Base-by-base conservation (phyloP, 2,888 invertebrate genomes). In the Drosophila sordidula region DNA sequence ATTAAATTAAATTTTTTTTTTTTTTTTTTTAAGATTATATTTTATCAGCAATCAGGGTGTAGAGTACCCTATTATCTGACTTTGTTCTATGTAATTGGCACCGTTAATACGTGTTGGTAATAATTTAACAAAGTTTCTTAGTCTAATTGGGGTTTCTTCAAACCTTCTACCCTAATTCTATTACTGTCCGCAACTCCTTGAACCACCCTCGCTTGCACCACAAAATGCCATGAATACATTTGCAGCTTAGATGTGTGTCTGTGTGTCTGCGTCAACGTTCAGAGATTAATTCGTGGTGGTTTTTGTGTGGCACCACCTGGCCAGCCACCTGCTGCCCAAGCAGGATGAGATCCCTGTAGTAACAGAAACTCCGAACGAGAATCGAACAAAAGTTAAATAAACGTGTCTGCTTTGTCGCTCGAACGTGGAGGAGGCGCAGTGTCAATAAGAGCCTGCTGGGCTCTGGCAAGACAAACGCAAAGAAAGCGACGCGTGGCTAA, bases 401-500 rank as follows among this genome's bases (percentile, higher is more conserved):
- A 75, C 72, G 77, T 75, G 74, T 65, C 66, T 32, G 42, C 47
- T 52, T 46, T 66, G 67, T 76, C 72, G 62, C 58, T 62, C 57
- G 32, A 65, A 47, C 62, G 56, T 36, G 42, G 62, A 0, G 3
- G 26, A 29, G 41, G 41, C 58, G 32, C 51, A 70, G 29, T 58
- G 71, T 59, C 63, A 70, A 70, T 50, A 70, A 47, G 9, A 18
- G 14, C 11, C 12, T 12, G 36, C 18, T 14, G 32, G 45, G 70
- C 61, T 39, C n/a, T n/a, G n/a, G n/a, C n/a, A 69, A 75, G 44
- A 75, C 52, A 75, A 56, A 50, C 44, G 47, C 32, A 45, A 56
- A 46, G 52, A 70, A 50, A 63, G 14, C n/a, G 51, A 42, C 36
- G 69, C 51, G 57, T 70, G 49, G 34, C 38, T 12, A 55, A 42